Evolutionary conservation across 1,140 invertebrate genomes (phyloP).

Genomic region (Procambarus virginalis): DNA sequence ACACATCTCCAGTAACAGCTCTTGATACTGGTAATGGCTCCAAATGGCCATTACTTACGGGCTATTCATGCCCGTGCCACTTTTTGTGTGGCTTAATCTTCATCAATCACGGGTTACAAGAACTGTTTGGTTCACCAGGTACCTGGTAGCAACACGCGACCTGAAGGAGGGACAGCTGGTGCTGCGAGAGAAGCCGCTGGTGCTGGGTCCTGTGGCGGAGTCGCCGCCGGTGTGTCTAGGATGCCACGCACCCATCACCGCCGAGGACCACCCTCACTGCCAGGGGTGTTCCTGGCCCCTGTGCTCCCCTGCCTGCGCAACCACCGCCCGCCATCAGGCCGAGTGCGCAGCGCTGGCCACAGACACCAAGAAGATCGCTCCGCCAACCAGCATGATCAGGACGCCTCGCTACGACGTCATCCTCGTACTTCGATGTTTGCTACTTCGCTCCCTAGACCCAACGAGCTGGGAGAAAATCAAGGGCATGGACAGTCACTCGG

Average conservation of each 20-base stretch:
- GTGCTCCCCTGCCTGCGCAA: slow-evolving; percentile 74
- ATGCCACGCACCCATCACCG: slow-evolving; percentile 43
- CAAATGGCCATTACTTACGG: too few species aligned
- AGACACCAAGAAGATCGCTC: slow-evolving; percentile 19
- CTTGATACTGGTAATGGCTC: too few species aligned
- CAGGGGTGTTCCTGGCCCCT: slow-evolving; percentile 85
- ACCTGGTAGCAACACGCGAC: slow-evolving; percentile 54
- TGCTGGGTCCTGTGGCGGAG: slow-evolving; percentile 29
- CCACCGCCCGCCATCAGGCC: slow-evolving; percentile 16
- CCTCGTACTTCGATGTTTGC: slow-evolving; percentile 51
- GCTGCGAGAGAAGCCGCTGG: slow-evolving; percentile 39
- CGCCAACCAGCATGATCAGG: not conserved
- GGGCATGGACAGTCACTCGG: slow-evolving; percentile 59
- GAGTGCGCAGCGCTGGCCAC: slow-evolving; percentile 41
- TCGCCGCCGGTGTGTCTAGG: slow-evolving; percentile 53
- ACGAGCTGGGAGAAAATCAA: slow-evolving; percentile 45
- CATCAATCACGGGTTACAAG: too few species aligned
- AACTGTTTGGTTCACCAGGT: slow-evolving; percentile 12
- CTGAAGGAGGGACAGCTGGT: slow-evolving; percentile 54
- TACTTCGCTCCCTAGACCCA: slow-evolving; percentile 42
- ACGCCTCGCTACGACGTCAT: slow-evolving; percentile 63
- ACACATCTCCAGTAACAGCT: too few species aligned
- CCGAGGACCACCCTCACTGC: slow-evolving; percentile 74
- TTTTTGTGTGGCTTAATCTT: too few species aligned
- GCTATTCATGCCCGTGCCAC: too few species aligned